Base-by-base conservation (phyloP, 1,140 invertebrate species). In the Zaprionus davidi region DNA sequence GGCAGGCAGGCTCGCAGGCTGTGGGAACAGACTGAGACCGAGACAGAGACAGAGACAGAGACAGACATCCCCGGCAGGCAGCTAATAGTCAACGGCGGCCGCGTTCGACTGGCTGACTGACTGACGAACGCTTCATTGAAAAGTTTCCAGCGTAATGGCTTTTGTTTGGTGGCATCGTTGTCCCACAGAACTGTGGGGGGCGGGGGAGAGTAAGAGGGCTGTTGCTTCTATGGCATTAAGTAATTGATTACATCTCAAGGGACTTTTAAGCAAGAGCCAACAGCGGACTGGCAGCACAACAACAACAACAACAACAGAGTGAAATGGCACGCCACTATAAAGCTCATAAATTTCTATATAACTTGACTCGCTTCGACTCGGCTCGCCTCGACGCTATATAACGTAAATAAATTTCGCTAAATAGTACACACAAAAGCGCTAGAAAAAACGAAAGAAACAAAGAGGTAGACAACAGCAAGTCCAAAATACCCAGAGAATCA, bases 211-310 rank as follows among this genome's bases (percentile, higher is more conserved):
- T 7, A 6, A 28, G 26, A 22, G 49, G 51, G 34, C 73, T 71
- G 60, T 74, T 78, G 80, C 82, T 84, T 87, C 84, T 88, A 90
- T 92, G 79, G 84, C 91, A 92, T 88, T 92, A 92, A 92, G 91
- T 92, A 92, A 92, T 92, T 92, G 91, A 92, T 92, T 92, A 92
- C 91, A 91, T 92, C 91, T 92, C 90, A 74, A 73, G 91, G 91
- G 91, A 92, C 82, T 91, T 91, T 90, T 87, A 91, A 91, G 90
- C 85, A 90, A 88, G n/a, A 46, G 84, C 85, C 71, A 60, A 38
- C 66, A 69, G 38, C 58, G 41, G 20, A 55, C 56, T 49, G 24
- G 17, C 59, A 62, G 22, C 57, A 24, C 57, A 70, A 22, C 44
- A 58, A 38, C 11, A 20, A 38, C 11, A 20, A 20, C 20, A 51